Percentiles rank a stretch among this genome's conserved stretches.
Evolutionary conservation across 2,888 invertebrate genomes (phyloP).

Genomic region (Leucophenga maculata): DNA sequence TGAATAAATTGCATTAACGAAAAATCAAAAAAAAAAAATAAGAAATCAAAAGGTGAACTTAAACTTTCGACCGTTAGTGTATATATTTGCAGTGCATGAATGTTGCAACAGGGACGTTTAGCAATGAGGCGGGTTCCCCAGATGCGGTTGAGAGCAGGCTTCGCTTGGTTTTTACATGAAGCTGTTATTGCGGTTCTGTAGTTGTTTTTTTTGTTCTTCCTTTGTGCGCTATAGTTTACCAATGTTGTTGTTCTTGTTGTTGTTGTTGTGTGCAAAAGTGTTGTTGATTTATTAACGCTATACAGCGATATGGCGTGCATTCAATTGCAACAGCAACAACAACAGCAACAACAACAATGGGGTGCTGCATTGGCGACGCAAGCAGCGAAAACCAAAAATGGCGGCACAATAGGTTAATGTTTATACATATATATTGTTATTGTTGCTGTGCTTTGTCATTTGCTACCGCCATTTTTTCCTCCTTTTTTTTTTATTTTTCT

Average conservation of each 20-base stretch:
- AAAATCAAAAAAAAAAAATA: too few relatives aligned
- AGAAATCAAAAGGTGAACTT: too few relatives aligned
- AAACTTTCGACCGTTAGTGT: too few relatives aligned
- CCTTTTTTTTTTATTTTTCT: neutral
- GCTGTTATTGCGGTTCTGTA: slow-evolving; percentile 56
- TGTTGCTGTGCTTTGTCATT: slow-evolving; percentile 15
- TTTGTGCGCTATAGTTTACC: slow-evolving; percentile 14
- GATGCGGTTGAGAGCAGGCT: slow-evolving; percentile 46
- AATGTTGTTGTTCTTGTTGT: slow-evolving; percentile 36
- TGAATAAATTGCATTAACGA: too few relatives aligned
- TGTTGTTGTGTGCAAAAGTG: slow-evolving; percentile 55
- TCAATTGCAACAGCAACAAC: slow-evolving; percentile 48
- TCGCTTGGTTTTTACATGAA: slow-evolving; percentile 28
- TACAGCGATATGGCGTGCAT: slow-evolving; percentile 54
- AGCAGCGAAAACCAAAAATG: slow-evolving; percentile 46
- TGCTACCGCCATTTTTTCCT: slow-evolving; percentile 14
- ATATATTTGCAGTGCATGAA: too few relatives aligned
- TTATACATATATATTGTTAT: slow-evolving; percentile 4
- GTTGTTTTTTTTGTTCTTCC: slow-evolving; percentile 34
- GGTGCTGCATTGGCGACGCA: slow-evolving; percentile 27
- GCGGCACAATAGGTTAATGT: slow-evolving; percentile 53
- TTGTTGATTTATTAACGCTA: slow-evolving; percentile 69
- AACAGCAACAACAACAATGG: slow-evolving; percentile 27
- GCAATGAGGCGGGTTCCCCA: slow-evolving; percentile 1
- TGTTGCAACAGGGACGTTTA: too few relatives aligned